Conservation (phyloP, 2,888 invertebrate species). For the Stenolophus ochropezus region DNA sequence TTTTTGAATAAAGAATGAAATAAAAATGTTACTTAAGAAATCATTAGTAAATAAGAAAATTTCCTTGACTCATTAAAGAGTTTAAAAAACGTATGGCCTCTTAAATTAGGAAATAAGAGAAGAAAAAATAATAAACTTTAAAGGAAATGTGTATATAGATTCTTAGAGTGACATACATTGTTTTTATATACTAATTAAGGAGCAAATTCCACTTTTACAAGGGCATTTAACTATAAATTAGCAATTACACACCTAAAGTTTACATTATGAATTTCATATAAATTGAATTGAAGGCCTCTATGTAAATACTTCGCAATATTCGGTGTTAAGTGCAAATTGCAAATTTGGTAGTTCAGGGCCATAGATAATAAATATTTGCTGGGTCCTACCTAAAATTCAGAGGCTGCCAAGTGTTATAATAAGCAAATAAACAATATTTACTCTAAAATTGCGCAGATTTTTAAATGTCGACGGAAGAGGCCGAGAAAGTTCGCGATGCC, state of each 20-base stretch:
- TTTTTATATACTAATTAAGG: not conserved
- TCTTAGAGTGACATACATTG: not conserved
- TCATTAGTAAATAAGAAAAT: not conserved
- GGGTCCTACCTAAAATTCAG: not conserved
- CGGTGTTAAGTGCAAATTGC: not conserved
- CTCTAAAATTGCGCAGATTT: conserved; percentile 10
- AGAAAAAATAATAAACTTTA: not conserved
- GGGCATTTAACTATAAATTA: not conserved
- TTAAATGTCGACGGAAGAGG: not conserved
- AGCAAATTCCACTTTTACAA: not conserved
- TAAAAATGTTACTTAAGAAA: not conserved
- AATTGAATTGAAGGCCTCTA: not conserved
- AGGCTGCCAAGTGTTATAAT: conserved; percentile 2
- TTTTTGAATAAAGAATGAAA: not conserved
- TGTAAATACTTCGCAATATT: not conserved
- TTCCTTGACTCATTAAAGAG: not conserved
- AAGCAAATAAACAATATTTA: conserved; percentile 9
- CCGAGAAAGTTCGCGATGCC: not conserved
- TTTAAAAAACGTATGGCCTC: not conserved
- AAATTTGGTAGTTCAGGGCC: not conserved
- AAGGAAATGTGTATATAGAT: too few relatives aligned
- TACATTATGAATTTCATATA: too few relatives aligned
- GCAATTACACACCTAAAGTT: not conserved
- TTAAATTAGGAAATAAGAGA: not conserved
- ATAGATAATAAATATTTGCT: not conserved